Evolutionary conservation across 2,113 vertebrate genomes (phyloP).

Genomic region (Elachura formosa): DNA sequence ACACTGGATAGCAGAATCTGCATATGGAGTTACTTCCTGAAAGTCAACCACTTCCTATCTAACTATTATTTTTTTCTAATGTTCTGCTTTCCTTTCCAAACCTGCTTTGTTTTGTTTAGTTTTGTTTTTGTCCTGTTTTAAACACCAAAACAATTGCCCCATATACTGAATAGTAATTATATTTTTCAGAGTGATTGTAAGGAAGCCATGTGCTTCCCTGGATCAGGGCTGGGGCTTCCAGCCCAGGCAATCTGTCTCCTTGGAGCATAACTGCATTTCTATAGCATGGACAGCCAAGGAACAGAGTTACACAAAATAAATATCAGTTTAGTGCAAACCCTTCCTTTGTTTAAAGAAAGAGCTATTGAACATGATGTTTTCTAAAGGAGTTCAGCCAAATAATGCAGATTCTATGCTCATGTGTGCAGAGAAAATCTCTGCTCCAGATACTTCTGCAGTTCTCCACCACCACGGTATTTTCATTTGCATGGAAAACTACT

Average conservation of each 20-base stretch:
- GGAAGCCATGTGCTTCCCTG: conserved; percentile 56
- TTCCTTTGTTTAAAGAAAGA: neutral
- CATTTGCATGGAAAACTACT: neutral
- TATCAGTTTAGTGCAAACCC: neutral
- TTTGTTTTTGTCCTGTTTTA: conserved; percentile 32
- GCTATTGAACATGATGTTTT: neutral
- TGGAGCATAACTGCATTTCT: neutral
- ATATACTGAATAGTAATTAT: conserved; percentile 35
- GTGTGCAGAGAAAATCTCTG: neutral
- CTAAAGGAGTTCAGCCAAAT: neutral
- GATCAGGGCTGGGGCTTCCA: conserved; percentile 13
- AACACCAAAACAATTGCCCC: conserved; percentile 30
- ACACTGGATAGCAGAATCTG: neutral
- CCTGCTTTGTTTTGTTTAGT: neutral
- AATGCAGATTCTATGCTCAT: neutral
- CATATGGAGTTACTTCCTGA: conserved; percentile 7
- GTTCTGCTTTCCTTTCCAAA: conserved; percentile 33
- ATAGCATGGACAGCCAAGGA: neutral
- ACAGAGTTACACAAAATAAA: neutral
- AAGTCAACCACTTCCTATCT: conserved; percentile 49
- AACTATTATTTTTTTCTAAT: neutral
- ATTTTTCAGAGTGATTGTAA: neutral
- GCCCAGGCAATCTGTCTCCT: conserved; percentile 6
- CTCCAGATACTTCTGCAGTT: neutral
- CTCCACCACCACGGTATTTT: neutral